Conservation (phyloP, 2,888 invertebrate genomes). For the Volucella inanis region DNA sequence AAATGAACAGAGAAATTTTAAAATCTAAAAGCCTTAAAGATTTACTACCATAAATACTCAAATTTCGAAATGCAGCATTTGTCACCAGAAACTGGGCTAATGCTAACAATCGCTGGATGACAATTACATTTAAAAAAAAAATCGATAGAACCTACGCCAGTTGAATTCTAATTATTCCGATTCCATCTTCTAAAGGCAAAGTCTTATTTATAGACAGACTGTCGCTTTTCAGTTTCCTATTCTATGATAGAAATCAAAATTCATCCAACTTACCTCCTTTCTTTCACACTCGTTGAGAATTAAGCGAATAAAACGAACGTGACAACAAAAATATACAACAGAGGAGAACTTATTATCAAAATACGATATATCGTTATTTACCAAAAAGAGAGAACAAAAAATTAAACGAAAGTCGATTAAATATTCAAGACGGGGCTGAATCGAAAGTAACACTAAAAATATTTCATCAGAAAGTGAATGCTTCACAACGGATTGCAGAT, state of each 20-base stretch:
- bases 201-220: background rate
- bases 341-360: slow-evolving; percentile 30
- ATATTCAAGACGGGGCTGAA: slow-evolving; percentile 43
- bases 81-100: too few relatives aligned
- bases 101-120: too few relatives aligned
- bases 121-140: too few relatives aligned
- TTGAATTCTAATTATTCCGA: too few relatives aligned
- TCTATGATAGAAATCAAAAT: slow-evolving; percentile 27
- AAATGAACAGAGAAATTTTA: too few relatives aligned
- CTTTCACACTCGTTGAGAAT: background rate
- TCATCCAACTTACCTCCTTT: background rate
- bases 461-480: slow-evolving; percentile 59
- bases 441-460: slow-evolving; percentile 58
- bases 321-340: slow-evolving; percentile 5
- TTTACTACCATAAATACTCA: too few relatives aligned
- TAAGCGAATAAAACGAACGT: background rate
- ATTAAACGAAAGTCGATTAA: slow-evolving; percentile 57
- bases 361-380: slow-evolving; percentile 41
- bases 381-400: slow-evolving; percentile 13
- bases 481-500: slow-evolving; percentile 27
- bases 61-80: too few relatives aligned
- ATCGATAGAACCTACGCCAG: too few relatives aligned
- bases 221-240: background rate
- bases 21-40: too few relatives aligned
- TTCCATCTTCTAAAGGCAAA: background rate